Evolutionary conservation across 1,140 invertebrate genomes (phyloP).

Genomic region (Drosophila jambulina): DNA sequence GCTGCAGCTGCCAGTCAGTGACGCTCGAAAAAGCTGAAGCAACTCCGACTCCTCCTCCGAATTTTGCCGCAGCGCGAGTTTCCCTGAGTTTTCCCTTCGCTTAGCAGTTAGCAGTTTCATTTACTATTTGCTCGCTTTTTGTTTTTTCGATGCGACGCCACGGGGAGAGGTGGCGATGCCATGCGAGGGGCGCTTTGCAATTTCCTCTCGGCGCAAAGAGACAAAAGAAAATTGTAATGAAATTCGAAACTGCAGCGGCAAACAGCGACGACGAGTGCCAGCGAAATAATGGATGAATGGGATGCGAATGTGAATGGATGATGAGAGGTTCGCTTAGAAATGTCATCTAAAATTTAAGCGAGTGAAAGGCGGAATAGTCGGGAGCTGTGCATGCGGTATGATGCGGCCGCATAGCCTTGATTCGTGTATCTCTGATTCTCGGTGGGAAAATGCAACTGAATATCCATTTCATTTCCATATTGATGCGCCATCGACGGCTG

Average conservation of each 20-base stretch:
- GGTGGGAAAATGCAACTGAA: slow-evolving; percentile 37
- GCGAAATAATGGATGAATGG: slow-evolving; percentile 31
- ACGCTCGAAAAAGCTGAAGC: slow-evolving; percentile 44
- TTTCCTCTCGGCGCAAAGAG: slow-evolving; percentile 61
- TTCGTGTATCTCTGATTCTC: slow-evolving; percentile 44
- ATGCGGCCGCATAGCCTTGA: slow-evolving; percentile 54
- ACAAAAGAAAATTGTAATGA: slow-evolving; percentile 78
- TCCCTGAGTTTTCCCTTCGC: slow-evolving; percentile 17
- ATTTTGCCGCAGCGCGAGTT: slow-evolving; percentile 6
- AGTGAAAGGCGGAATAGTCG: slow-evolving; percentile 44
- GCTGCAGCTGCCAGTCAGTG: slow-evolving; percentile 46
- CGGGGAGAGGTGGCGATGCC: no score
- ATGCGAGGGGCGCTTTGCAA: slow-evolving; percentile 34
- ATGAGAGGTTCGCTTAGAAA: slow-evolving; percentile 59
- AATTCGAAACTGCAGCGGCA: slow-evolving; percentile 74
- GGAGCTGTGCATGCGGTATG: slow-evolving; percentile 28
- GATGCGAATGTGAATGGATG: slow-evolving; percentile 40
- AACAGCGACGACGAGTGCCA: slow-evolving; percentile 42
- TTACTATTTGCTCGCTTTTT: slow-evolving; percentile 48
- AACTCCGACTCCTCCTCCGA: background rate
- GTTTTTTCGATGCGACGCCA: background rate
- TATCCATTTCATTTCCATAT: slow-evolving; percentile 59
- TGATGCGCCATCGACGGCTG: slow-evolving; percentile 47
- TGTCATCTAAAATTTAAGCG: slow-evolving; percentile 75
- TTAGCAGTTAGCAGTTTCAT: slow-evolving; percentile 67